Evolutionary conservation across 2,888 invertebrate genomes (phyloP), one percentile per base, ranked within the genome.

Genomic region (Hymenopus coronatus): DNA sequence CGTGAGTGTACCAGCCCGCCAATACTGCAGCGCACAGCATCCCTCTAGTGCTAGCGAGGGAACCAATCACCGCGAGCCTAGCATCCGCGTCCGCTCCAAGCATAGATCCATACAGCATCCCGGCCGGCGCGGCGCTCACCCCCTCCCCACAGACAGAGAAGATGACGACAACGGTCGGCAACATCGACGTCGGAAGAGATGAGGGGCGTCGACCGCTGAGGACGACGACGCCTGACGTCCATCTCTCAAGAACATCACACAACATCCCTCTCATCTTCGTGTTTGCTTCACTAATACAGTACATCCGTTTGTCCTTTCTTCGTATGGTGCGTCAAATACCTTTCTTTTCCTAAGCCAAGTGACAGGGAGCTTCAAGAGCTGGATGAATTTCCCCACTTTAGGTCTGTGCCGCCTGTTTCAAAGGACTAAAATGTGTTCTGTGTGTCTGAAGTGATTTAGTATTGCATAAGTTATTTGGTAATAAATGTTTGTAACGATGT

Each of bases 101-200:
- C 54, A 70, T 70, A 88, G 90, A 90, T 90, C 90, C 90, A 90
- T 89, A 90, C 90, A 90, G 90, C 90, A 89, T 90, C 90, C 90
- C 70, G 82, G 88, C 40, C 89, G 85, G 54, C 88, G 82, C 88
- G 83, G 83, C 88, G n/a, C 30, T 83, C 83, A 54, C 81, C 88
- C 88, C 88, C 84, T 88, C 83, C 40, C 54, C 54, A 70, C 20
- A 70, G 54, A 15, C 20, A 70, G 54, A 70, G 30, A 82, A 87
- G 87, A 87, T 30, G 87, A 87, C 87, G 82, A 82, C 40, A 82
- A 87, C 46, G 46, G 82, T 15, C 85, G 85, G 28, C 85, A 27
- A 33, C 85, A 27, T 27, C 85, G 28, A 33, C 85, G 28, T 33
- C 28, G 27, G 85, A 40, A 85, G 85, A 40, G 87, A 82, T 33